Evolutionary conservation across 53 echinoderm and acorn worm species (phyloP).

Genomic region (Holothuria scabra): DNA sequence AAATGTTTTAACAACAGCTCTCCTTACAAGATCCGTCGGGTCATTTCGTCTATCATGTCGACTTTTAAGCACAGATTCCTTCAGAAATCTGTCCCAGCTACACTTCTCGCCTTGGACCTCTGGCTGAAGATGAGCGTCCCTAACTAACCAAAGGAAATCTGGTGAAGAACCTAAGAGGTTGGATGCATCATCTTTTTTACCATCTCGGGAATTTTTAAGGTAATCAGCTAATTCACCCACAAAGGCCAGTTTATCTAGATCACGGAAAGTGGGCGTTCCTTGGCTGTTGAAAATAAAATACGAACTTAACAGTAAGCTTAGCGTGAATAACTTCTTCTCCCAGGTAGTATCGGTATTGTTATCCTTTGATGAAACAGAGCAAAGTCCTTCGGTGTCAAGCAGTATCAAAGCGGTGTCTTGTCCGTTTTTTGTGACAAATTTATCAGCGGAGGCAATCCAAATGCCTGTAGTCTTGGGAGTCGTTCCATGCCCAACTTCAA

Average conservation of each 20-base stretch:
- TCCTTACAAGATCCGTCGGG: not conserved
- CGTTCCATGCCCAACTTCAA: conserved; percentile 26
- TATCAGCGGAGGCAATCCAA: conserved; percentile 2
- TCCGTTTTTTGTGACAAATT: not conserved
- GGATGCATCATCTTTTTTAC: no score
- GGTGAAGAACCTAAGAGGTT: not conserved
- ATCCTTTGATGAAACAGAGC: not conserved
- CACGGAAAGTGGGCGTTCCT: conserved; percentile 20
- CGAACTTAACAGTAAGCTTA: conserved; percentile 31
- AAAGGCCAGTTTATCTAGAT: not conserved
- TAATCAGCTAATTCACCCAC: no score
- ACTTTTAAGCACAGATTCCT: not conserved
- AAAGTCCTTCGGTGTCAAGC: conserved; percentile 34
- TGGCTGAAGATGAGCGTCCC: conserved; percentile 15
- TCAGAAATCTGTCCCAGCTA: conserved; percentile 3
- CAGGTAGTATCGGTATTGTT: not conserved
- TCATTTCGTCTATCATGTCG: not conserved
- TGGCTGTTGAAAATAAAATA: conserved; percentile 38
- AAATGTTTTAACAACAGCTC: conserved; percentile 17
- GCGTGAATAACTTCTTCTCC: conserved; percentile 31
- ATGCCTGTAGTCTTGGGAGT: conserved; percentile 14
- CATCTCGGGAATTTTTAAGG: no score
- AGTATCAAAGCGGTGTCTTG: not conserved
- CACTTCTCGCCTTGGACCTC: not conserved
- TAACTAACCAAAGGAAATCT: conserved; percentile 17